Base-by-base conservation (phyloP, 2,797 vertebrate genomes). In the Tolypeutes matacus region DNA sequence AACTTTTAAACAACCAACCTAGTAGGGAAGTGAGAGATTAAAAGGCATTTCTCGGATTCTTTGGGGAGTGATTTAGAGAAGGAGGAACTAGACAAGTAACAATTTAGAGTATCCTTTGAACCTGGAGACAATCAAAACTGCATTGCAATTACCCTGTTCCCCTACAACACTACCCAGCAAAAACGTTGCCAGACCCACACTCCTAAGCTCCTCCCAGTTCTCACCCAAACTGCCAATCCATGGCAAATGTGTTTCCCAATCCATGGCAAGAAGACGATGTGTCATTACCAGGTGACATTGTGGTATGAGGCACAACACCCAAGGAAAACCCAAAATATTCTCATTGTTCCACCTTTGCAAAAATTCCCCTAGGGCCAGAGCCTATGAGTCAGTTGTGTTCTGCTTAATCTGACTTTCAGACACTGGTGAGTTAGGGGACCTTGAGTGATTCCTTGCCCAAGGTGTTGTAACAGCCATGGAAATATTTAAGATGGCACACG, bases 351-450 rank as follows among this genome's bases (percentile, higher is more conserved):
- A 36, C 91, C 58, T n/a, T 36, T 1, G 0, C 72, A 69, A 58
- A 53, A 87, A 73, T 60, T 77, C 72, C 94, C 87, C 62, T 46
- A 58, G 81, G 67, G 73, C 92, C 78, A n/a, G 53, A 11, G 75
- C 73, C 56, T 3, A 3, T 95, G 93, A 96, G 86, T 95, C 80
- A 94, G 62, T 2, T 97, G 96, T 46, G 96, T 95, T 93, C 96
- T 77, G 75, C 36, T 56, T 95, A 96, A 94, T 95, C 95, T 25
- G 5, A 82, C 87, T 81, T 58, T 46, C 94, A 95, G 95, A 94
- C 94, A 34, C 78, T 31, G 65, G 15, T 18, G 75, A 78, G 70
- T 56, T 73, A 31, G 60, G n/a, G 88, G 56, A 60, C 31, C n/a
- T 81, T 93, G 72, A 36, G 51, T 0, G 31, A 29, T 53, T 34